A percentile compares a stretch with the other conserved stretches of the same genome.
phyloP scores from a whole-genome alignment of 2,797 vertebrate genomes.

The Gymnocypris eckloni region DNA sequence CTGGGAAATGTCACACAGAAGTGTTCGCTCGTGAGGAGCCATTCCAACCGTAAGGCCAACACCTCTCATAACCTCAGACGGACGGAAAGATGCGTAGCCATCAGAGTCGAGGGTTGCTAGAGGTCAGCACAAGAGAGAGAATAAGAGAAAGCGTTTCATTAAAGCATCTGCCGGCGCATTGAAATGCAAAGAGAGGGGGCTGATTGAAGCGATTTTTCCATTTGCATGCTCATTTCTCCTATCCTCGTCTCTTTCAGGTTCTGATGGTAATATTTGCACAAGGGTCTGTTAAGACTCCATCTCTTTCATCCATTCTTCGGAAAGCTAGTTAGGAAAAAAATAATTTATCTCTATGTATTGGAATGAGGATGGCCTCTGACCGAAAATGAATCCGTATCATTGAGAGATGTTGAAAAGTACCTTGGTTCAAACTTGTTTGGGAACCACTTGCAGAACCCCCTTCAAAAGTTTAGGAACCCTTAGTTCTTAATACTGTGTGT shows the following conservation, averaged over 20 bases:
- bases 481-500: too few relatives aligned
- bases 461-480: too few relatives aligned
- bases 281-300: slow-evolving; percentile 41
- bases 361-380: slow-evolving; percentile 39
- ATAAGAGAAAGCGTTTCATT: slow-evolving; percentile 38
- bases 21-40: not conserved
- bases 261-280: slow-evolving; percentile 45
- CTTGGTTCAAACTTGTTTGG: not conserved
- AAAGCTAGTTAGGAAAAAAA: slow-evolving; percentile 13
- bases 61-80: slow-evolving; percentile 7
- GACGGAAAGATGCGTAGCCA: not conserved
- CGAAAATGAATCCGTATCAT: not conserved
- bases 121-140: slow-evolving; percentile 16
- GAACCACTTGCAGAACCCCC: too few relatives aligned
- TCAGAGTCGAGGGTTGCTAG: not conserved
- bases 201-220: slow-evolving; percentile 53
- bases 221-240: slow-evolving; percentile 52
- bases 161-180: slow-evolving; percentile 17
- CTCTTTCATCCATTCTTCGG: slow-evolving; percentile 36
- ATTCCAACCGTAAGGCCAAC: slow-evolving; percentile 1
- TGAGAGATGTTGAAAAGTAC: not conserved
- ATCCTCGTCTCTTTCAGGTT: slow-evolving; percentile 36
- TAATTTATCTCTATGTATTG: not conserved
- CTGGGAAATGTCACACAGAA: slow-evolving; percentile 35
- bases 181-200: slow-evolving; percentile 44